Conservation (phyloP, 1,140 invertebrate species). For the Maniola jurtina region DNA sequence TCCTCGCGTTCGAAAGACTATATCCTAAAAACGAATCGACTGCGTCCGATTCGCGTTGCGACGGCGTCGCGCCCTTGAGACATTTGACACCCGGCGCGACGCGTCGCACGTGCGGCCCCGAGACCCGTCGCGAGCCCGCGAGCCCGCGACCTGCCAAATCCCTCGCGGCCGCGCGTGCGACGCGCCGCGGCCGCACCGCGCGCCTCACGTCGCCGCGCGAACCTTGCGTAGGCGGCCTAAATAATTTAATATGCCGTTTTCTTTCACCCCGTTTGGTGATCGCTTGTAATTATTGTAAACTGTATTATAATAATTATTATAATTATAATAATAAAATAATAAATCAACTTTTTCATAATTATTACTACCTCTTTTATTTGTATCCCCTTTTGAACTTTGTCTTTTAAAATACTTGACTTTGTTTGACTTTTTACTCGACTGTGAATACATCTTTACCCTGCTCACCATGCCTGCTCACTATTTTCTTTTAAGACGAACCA, state of each 20-base stretch:
- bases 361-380: conserved; percentile 66
- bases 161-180: conserved; percentile 29
- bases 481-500: no score
- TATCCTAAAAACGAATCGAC: conserved; percentile 65
- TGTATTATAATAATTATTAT: conserved; percentile 79
- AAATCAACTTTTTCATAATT: conserved; percentile 79
- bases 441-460: no score
- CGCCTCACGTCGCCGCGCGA: conserved; percentile 35
- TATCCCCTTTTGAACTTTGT: not conserved
- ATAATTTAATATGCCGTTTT: conserved; percentile 77
- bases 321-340: conserved; percentile 71
- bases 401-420: no score
- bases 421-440: not conserved
- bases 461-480: no score
- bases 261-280: conserved; percentile 78
- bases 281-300: conserved; percentile 79
- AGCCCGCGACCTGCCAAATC: conserved; percentile 32
- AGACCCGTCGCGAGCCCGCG: conserved; percentile 26
- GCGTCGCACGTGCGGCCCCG: conserved; percentile 23
- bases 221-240: conserved; percentile 51
- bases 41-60: conserved; percentile 38
- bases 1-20: conserved; percentile 76
- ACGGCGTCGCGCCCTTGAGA: conserved; percentile 35
- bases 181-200: conserved; percentile 22
- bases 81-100: conserved; percentile 25